Evolutionary conservation across 2,888 invertebrate species (phyloP).

Genomic region (Willowsia nigromaculata): DNA sequence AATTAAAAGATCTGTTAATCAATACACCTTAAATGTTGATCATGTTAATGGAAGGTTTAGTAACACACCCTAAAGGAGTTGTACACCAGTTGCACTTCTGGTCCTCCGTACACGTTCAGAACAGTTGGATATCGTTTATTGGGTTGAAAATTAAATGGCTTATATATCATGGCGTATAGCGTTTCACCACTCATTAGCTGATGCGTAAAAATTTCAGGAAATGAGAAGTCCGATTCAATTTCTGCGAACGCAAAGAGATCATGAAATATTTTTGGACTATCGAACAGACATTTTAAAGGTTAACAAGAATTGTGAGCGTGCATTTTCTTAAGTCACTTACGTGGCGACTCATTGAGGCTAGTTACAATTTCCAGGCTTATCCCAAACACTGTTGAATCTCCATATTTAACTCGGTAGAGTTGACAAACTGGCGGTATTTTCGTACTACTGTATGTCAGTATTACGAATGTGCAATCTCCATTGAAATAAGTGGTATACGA

Average conservation of each 20-base stretch:
- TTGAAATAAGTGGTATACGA: conserved; percentile 92
- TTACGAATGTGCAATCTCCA: conserved; percentile 83
- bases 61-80: conserved; percentile 92
- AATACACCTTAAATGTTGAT: too few relatives aligned
- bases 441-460: conserved; percentile 83
- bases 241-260: conserved; percentile 52
- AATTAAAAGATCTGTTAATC: too few relatives aligned
- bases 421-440: conserved; percentile 78
- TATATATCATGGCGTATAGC: conserved; percentile 93
- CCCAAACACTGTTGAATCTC: conserved; percentile 86
- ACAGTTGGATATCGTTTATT: conserved; percentile 93
- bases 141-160: conserved; percentile 85
- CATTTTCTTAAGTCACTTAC: conserved; percentile 79
- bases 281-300: too few relatives aligned
- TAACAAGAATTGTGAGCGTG: too few relatives aligned
- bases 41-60: too few relatives aligned
- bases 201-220: conserved; percentile 84
- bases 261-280: too few relatives aligned
- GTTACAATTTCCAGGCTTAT: conserved; percentile 86
- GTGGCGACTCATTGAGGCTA: conserved; percentile 86
- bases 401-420: conserved; percentile 85
- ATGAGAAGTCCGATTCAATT: conserved; percentile 81
- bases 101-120: conserved; percentile 98
- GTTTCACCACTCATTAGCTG: conserved; percentile 83
- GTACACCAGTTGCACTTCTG: conserved; percentile 97